Conservation (phyloP, 2,888 invertebrate species). For the Tiliacea citrago region DNA sequence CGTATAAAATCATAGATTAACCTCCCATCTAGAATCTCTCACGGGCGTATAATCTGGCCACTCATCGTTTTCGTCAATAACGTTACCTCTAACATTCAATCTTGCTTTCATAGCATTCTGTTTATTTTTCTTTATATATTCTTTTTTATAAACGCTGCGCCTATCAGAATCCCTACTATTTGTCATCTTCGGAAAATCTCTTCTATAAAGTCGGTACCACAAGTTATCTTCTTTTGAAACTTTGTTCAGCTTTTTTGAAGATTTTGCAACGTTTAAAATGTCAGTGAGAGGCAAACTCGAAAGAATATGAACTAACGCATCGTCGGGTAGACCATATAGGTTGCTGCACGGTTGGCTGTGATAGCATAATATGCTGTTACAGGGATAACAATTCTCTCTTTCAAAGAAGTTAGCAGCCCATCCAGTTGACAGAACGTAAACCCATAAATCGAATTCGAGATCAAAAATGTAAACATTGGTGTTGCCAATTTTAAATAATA, state of each 20-base stretch:
- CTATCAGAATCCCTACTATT: slow-evolving; percentile 62
- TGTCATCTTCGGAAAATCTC: slow-evolving; percentile 71
- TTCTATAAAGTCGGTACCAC: slow-evolving; percentile 71
- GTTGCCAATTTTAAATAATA: too few species aligned
- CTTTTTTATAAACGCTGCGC: slow-evolving; percentile 67
- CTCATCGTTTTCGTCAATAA: slow-evolving; percentile 57
- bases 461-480: too few species aligned
- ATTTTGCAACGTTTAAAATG: slow-evolving; percentile 69
- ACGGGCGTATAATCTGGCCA: slow-evolving; percentile 60
- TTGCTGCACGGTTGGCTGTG: slow-evolving; percentile 66
- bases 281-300: slow-evolving; percentile 67
- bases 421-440: slow-evolving; percentile 63
- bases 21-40: slow-evolving; percentile 67
- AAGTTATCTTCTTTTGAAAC: slow-evolving; percentile 69
- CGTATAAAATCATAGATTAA: slow-evolving; percentile 59
- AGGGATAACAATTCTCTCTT: slow-evolving; percentile 69
- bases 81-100: slow-evolving; percentile 24
- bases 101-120: slow-evolving; percentile 21
- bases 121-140: slow-evolving; percentile 60
- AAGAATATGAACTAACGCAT: slow-evolving; percentile 70
- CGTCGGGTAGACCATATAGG: slow-evolving; percentile 72
- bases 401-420: slow-evolving; percentile 63
- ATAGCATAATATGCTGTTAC: slow-evolving; percentile 68
- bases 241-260: slow-evolving; percentile 70
- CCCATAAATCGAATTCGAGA: too few species aligned